Evolutionary conservation across 1,140 invertebrate species (phyloP), one percentile per base, ranked within the genome.

Genomic region (Hycleus phaleratus): DNA sequence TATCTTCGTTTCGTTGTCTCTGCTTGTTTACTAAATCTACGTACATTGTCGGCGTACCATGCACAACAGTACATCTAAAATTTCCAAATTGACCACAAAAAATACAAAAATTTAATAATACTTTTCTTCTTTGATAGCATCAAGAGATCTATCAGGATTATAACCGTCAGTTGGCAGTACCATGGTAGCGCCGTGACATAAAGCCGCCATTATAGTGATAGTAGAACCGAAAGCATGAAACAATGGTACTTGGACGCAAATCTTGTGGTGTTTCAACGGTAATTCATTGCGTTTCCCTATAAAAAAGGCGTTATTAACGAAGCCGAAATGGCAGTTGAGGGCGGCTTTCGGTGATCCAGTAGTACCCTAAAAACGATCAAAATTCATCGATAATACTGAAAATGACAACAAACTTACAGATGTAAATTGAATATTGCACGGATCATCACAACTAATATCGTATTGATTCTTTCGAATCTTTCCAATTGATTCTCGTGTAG

Each of bases 11-110:
- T 46, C 66, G 68, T 26, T 77, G 72, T 50, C 78, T 75, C 40
- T 80, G 74, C 46, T 79, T 73, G 0, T 76, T 73, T 4, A 93
- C 65, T 52, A 93, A 78, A 72, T 97, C 93, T 51, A 97, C 87
- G 72, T 90, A 94, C 95, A 99, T 98, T 0, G 95, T 98, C 3
- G 96, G 96, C 0, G 95, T 97, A 9, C 95, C 95, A 66, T 89
- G 91, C 10, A 91, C 73, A 4, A 88, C 71, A 2, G 84, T 85
- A 66, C 91, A 93, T 68, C 86, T 88, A 66, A 58, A 69, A 66
- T 11, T 55, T 46, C 26, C n/a, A 55, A 6, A 38, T 39, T 24
- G 24, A 32, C 32, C 6, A 18, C 18, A 45, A 46, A n/a, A 45
- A 26, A 9, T 44, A 6, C 5, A 18, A 46, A 32, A 32, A 5